Evolutionary conservation across 2,113 vertebrate genomes (phyloP).

Genomic region (Acrocephalus kingi): DNA sequence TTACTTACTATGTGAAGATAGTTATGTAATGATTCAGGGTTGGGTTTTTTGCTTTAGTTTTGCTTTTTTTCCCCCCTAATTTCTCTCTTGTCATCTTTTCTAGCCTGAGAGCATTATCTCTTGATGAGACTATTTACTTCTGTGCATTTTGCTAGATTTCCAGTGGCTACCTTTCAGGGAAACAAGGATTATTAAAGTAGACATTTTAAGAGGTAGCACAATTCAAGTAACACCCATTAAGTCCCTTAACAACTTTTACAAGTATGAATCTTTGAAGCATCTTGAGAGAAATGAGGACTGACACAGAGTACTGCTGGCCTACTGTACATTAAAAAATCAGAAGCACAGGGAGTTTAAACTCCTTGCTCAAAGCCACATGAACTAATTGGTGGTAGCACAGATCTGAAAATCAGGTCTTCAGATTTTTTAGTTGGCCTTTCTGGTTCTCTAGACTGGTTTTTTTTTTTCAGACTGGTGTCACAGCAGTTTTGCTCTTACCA

Average conservation of each 20-base stretch:
- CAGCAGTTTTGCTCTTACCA: background rate
- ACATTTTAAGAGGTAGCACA: constrained; percentile 6
- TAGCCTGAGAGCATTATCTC: background rate
- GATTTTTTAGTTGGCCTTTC: background rate
- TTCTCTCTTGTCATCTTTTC: background rate
- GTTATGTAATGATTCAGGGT: background rate
- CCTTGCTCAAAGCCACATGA: background rate
- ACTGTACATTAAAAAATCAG: background rate
- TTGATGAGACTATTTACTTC: background rate
- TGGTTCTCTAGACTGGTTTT: background rate
- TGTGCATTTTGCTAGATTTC: background rate
- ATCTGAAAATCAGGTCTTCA: background rate
- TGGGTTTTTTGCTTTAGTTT: background rate
- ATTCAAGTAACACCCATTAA: background rate
- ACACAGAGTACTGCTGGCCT: background rate
- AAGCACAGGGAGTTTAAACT: background rate
- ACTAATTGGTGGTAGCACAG: background rate
- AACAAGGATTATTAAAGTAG: constrained; percentile 8
- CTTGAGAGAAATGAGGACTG: background rate
- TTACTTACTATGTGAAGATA: background rate
- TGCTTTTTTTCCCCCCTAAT: background rate
- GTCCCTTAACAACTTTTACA: constrained; percentile 5
- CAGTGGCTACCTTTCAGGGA: background rate
- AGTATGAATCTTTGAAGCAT: background rate
- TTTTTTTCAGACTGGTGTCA: background rate